A percentile compares a stretch with the other conserved stretches of the same genome.
Evolutionary conservation across 2,113 vertebrate genomes (phyloP).

Genomic region (Morone chrysops): DNA sequence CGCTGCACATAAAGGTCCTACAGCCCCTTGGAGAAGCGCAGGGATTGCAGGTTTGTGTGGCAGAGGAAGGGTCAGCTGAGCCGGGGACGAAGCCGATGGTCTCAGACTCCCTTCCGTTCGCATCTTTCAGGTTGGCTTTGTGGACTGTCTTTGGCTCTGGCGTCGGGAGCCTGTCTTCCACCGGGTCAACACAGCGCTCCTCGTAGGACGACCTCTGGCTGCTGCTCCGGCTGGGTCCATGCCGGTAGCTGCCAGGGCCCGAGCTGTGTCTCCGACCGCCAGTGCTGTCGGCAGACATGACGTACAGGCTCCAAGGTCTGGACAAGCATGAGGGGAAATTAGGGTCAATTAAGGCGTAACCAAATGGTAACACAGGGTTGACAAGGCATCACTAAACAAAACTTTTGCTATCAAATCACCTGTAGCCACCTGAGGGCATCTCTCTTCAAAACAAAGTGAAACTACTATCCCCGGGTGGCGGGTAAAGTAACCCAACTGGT

Average conservation of each 20-base stretch:
- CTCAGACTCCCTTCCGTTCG: constrained; percentile 85
- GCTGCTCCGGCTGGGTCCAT: constrained; percentile 63
- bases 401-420: neutral
- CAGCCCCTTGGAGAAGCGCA: constrained; percentile 82
- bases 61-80: constrained; percentile 77
- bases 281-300: constrained; percentile 66
- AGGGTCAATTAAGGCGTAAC: neutral
- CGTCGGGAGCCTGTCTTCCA: constrained; percentile 51
- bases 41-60: constrained; percentile 77
- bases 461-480: constrained; percentile 57
- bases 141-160: constrained; percentile 60
- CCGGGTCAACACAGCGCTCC: constrained; percentile 82
- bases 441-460: constrained; percentile 49
- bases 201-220: constrained; percentile 78
- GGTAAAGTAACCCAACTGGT: constrained; percentile 54
- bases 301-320: constrained; percentile 48
- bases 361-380: accelerated
- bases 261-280: constrained; percentile 48
- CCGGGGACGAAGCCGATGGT: constrained; percentile 88
- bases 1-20: constrained; percentile 72
- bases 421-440: constrained; percentile 44
- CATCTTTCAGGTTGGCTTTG: constrained; percentile 82
- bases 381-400: neutral
- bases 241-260: constrained; percentile 64
- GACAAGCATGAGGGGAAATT: neutral